Percentiles rank a stretch among this genome's conserved stretches.
phyloP scores from a whole-genome alignment of 2,888 invertebrate genomes.

The Synergus umbraculus region DNA sequence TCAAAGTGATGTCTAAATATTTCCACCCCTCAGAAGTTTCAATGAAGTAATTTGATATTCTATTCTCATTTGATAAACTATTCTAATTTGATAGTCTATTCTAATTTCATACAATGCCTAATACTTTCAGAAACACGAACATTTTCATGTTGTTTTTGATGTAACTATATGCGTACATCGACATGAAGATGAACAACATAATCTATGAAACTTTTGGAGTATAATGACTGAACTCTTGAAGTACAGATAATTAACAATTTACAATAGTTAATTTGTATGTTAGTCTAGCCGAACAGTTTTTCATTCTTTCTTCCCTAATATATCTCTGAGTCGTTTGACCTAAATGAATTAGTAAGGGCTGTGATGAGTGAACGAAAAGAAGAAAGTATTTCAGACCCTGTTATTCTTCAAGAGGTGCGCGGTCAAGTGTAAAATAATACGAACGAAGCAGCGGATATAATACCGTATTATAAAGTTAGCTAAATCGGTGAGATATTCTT shows the following conservation, averaged over 20 bases:
- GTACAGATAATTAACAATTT: neutral
- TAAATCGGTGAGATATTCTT: conserved; percentile 33
- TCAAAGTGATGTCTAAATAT: neutral
- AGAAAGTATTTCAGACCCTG: neutral
- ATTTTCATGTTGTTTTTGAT: neutral
- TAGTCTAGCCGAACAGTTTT: too few species aligned
- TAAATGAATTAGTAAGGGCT: neutral
- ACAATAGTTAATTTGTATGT: too few species aligned
- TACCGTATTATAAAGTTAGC: conserved; percentile 32
- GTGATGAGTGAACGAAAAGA: neutral
- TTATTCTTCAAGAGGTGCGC: neutral
- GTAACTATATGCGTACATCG: neutral
- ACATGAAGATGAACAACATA: neutral
- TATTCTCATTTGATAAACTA: neutral
- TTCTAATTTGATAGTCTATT: neutral
- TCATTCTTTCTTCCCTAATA: too few species aligned
- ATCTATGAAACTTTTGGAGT: neutral
- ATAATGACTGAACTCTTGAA: neutral
- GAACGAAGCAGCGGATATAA: conserved; percentile 37
- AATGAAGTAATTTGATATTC: neutral
- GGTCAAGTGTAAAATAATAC: conserved; percentile 23
- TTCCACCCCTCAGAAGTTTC: neutral
- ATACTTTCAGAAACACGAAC: neutral
- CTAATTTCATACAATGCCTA: neutral
- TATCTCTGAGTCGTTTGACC: neutral